These are phyloP conservation scores for Sinocyclocheilus rhinocerous DNA, from an alignment of 2,113 vertebrate species.

Conservation along the genomic window DNA sequence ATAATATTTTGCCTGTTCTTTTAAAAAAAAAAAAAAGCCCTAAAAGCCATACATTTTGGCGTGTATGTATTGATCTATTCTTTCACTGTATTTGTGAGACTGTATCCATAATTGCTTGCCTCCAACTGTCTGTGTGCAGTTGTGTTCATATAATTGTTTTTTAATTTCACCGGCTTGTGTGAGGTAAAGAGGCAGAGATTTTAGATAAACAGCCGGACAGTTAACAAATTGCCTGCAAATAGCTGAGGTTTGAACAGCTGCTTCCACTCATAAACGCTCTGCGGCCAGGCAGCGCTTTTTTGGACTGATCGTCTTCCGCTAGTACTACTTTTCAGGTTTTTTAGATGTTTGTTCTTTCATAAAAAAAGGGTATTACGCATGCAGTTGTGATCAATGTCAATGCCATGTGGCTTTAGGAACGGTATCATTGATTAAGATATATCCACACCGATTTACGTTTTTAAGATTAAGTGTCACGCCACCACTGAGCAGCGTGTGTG, in stretches of 20 bases:
- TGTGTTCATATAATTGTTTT: constrained; percentile 61
- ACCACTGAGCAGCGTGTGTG: background rate
- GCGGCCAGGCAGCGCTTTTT: constrained; percentile 22
- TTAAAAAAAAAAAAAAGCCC: background rate
- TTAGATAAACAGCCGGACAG: constrained; percentile 75
- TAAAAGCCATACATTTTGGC: background rate
- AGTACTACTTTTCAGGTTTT: background rate
- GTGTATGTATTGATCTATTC: background rate
- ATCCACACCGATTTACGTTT: background rate
- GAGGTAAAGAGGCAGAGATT: constrained; percentile 65
- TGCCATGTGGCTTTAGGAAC: background rate
- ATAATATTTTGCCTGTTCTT: background rate
- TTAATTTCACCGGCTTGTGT: constrained; percentile 71
- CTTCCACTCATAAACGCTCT: constrained; percentile 63
- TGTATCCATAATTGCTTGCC: constrained; percentile 1
- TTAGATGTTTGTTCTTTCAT: background rate
- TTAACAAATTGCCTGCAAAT: constrained; percentile 75
- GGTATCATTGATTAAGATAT: background rate
- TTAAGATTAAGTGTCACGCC: background rate
- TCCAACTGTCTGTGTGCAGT: constrained; percentile 15
- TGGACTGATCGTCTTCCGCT: background rate
- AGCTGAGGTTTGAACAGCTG: constrained; percentile 77
- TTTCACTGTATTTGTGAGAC: background rate
- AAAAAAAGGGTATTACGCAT: background rate
- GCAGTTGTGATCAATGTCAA: background rate